phyloP scores from a whole-genome alignment of 2,797 vertebrate species.

The Sebastiscus albofasciatus region DNA sequence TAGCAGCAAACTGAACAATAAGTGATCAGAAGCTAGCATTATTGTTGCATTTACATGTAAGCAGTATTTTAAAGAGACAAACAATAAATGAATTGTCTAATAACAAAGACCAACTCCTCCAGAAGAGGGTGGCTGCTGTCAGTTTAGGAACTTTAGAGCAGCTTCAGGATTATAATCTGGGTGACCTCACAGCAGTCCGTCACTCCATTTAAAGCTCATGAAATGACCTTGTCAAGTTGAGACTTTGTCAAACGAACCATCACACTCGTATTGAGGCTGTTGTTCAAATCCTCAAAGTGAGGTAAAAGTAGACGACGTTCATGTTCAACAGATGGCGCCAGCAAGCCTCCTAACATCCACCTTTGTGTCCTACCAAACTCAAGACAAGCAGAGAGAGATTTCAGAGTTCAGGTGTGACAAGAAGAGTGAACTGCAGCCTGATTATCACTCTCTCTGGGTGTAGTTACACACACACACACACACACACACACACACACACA shows the following conservation, averaged over 20 bases:
- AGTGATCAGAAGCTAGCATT: too few species aligned
- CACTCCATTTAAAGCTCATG: neutral
- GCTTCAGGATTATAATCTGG: too few species aligned
- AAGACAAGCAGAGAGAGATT: too few species aligned
- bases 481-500: neutral
- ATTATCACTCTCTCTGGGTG: neutral
- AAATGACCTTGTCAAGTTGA: neutral
- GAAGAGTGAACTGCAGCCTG: neutral
- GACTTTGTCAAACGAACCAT: neutral
- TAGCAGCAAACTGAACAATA: neutral
- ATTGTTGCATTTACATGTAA: neutral
- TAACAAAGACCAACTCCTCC: too few species aligned
- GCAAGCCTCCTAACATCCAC: neutral
- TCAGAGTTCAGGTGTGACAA: neutral
- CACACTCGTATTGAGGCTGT: neutral
- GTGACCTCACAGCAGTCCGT: neutral
- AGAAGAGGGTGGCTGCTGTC: neutral
- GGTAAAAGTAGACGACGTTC: neutral
- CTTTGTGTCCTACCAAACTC: neutral
- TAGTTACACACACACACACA: neutral
- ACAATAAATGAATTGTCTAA: too few species aligned
- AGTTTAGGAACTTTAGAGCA: too few species aligned
- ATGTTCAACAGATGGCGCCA: conserved; percentile 43
- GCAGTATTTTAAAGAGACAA: neutral
- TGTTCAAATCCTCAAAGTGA: neutral